Evolutionary conservation across 2,797 vertebrate species (phyloP).

Genomic region (Hydrolagus colliei): DNA sequence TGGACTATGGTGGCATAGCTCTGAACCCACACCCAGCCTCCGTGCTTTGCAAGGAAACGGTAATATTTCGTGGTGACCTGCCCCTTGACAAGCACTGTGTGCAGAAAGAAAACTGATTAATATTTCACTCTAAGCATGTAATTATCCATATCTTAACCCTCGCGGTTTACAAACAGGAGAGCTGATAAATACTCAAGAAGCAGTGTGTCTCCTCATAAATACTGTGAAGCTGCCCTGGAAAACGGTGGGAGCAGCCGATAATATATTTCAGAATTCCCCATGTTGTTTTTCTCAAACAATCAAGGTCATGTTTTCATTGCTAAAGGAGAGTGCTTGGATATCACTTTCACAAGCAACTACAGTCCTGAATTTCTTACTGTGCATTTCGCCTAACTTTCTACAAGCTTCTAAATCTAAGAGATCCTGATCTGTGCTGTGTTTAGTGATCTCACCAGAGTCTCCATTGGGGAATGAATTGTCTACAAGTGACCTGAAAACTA

Average conservation of each 20-base stretch:
- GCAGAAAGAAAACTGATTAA: conserved; percentile 34
- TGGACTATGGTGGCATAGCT: conserved; percentile 94
- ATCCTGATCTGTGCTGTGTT: too few species aligned
- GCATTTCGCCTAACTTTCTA: background rate
- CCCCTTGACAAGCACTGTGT: conserved; percentile 87
- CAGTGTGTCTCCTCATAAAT: background rate
- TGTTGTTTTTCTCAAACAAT: background rate
- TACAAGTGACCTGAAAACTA: too few species aligned
- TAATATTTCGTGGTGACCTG: conserved; percentile 97
- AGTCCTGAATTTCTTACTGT: conserved; percentile 8
- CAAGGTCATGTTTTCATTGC: conserved; percentile 14
- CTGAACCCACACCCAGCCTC: conserved; percentile 97
- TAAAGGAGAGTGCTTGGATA: background rate
- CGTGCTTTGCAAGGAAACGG: conserved; percentile 86
- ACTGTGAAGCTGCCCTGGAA: background rate
- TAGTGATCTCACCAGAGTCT: too few species aligned
- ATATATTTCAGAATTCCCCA: conserved; percentile 6
- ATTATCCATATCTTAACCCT: background rate
- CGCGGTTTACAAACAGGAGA: background rate
- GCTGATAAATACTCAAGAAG: background rate
- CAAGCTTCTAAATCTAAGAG: background rate
- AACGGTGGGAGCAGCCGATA: background rate
- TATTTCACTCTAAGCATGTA: background rate
- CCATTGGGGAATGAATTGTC: too few species aligned
- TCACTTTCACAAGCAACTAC: background rate